Evolutionary conservation across 92 coral and sea anemone genomes (phyloP).

Genomic region (Siderastrea radians): DNA sequence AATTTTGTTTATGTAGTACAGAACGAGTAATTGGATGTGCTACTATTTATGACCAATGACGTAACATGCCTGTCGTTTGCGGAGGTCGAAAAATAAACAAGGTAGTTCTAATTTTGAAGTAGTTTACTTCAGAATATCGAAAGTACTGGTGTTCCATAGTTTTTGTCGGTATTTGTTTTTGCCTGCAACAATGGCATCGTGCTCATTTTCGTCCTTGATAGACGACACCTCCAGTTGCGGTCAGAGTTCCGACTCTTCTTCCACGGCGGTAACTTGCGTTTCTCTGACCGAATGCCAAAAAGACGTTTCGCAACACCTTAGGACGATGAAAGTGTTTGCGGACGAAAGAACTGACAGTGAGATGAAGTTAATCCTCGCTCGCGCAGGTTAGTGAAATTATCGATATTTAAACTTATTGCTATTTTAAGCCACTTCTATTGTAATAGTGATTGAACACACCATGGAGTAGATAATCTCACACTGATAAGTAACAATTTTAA

Average conservation of each 20-base stretch:
- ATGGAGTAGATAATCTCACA: neutral
- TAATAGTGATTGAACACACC: too few species aligned
- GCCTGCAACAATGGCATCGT: neutral
- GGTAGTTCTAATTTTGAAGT: too few species aligned
- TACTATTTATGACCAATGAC: too few species aligned
- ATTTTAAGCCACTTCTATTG: too few species aligned
- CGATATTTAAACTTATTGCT: neutral
- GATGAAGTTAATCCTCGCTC: slow-evolving; percentile 39
- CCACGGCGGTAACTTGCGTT: slow-evolving; percentile 26
- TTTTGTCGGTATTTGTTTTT: too few species aligned
- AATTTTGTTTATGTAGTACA: too few species aligned
- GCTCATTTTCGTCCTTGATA: slow-evolving; percentile 26
- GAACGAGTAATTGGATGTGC: too few species aligned
- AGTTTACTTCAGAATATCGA: too few species aligned
- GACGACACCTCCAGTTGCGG: slow-evolving; percentile 21
- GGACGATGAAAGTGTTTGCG: slow-evolving; percentile 15
- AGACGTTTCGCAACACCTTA: slow-evolving; percentile 46
- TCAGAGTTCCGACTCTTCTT: neutral
- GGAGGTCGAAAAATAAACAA: too few species aligned
- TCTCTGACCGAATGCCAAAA: slow-evolving; percentile 46
- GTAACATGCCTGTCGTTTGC: too few species aligned
- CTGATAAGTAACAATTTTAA: neutral
- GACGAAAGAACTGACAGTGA: slow-evolving; percentile 34
- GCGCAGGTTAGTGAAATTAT: slow-evolving; percentile 32
- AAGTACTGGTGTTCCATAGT: too few species aligned